Conservation (phyloP, 2,888 invertebrate genomes). For the Brenthis daphne region DNA sequence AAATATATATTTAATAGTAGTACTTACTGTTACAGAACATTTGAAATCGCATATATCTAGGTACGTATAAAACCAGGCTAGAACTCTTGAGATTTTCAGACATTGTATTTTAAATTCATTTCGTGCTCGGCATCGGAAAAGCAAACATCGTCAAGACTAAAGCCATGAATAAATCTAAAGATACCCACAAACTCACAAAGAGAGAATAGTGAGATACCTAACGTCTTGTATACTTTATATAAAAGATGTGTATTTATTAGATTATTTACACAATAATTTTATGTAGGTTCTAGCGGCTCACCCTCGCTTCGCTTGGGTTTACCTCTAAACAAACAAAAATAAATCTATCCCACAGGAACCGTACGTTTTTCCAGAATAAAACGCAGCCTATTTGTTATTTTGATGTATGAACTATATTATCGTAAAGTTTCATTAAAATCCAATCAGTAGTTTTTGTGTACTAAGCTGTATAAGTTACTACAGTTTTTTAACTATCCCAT, state of each 20-base stretch:
- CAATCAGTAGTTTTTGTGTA: no score
- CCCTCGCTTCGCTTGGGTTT: no score
- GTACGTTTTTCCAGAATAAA: no score
- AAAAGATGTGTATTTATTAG: not conserved
- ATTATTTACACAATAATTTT: no score
- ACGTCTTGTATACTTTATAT: not conserved
- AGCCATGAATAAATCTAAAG: slow-evolving; percentile 13
- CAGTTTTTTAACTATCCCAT: no score
- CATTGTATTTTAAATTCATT: slow-evolving; percentile 20
- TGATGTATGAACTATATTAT: no score
- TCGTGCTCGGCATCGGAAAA: slow-evolving; percentile 15
- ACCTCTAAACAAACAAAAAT: no score
- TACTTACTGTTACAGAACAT: not conserved
- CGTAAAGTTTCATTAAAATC: no score
- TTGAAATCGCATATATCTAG: not conserved
- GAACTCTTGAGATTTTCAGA: slow-evolving; percentile 5
- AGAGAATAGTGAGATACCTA: not conserved
- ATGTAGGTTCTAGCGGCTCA: no score
- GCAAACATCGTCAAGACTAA: slow-evolving; percentile 19
- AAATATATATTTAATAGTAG: not conserved
- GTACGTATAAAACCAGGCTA: not conserved
- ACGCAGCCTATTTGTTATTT: no score
- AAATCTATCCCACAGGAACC: no score
- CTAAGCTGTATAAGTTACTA: no score
- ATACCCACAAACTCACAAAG: slow-evolving; percentile 7